A percentile compares a stretch with the other conserved stretches of the same genome.
These are phyloP conservation scores for Elaphurus davidianus DNA, from an alignment of 2,113 vertebrate species.

Conservation along the genomic window DNA sequence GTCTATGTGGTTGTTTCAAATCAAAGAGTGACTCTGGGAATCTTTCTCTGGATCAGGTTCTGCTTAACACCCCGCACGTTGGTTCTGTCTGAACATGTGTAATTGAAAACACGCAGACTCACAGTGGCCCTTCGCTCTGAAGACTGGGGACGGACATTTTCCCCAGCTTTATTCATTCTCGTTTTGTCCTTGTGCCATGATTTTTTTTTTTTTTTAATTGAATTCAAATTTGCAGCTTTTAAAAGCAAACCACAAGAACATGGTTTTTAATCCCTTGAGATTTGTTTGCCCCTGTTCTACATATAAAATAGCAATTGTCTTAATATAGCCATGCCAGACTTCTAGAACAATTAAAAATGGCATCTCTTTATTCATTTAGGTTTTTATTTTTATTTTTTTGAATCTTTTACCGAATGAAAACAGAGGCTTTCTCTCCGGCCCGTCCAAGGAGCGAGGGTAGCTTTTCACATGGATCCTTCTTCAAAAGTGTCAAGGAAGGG, in stretches of 20 bases:
- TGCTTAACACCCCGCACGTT: rapidly evolving
- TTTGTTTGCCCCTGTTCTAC: conserved; percentile 10
- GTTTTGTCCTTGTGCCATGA: neutral
- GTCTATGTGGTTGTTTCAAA: rapidly evolving
- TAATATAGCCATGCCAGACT: neutral
- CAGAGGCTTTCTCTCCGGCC: neutral
- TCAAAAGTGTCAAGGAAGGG: neutral
- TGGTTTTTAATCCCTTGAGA: conserved; percentile 54
- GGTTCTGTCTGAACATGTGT: neutral
- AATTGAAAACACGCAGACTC: conserved; percentile 9
- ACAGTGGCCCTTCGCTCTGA: neutral
- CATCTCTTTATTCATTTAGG: neutral
- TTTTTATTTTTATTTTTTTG: neutral
- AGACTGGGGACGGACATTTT: rapidly evolving
- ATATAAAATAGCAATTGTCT: neutral
- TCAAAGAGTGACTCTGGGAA: neutral
- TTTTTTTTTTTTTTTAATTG: neutral
- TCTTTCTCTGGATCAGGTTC: neutral
- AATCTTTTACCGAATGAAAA: neutral
- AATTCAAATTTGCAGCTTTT: conserved; percentile 66
- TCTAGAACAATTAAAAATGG: neutral
- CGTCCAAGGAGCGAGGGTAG: rapidly evolving
- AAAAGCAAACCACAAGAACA: conserved; percentile 60
- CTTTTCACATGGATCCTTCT: neutral
- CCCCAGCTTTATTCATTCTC: conserved; percentile 29